Evolutionary conservation across 92 coral and sea anemone genomes (phyloP).

Genomic region (Muricea muricata): DNA sequence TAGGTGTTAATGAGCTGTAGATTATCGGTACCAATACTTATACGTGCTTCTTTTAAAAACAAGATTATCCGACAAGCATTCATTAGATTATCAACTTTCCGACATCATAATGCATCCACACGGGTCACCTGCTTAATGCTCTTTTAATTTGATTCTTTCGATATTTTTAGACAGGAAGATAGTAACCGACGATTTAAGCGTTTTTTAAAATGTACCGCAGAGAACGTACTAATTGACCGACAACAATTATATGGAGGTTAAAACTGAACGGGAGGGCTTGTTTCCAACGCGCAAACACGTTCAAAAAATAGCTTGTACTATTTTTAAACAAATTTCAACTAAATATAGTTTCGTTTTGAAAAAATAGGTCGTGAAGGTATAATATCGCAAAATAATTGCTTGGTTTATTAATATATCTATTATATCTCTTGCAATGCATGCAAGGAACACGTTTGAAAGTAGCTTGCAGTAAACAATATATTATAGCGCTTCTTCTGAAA

Average conservation of each 20-base stretch:
- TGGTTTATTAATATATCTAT: no score
- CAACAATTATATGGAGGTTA: slow-evolving; percentile 20
- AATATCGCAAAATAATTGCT: no score
- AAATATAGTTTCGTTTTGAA: no score
- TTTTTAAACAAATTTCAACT: not conserved
- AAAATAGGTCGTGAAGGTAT: no score
- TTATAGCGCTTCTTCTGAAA: no score
- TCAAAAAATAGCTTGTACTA: not conserved
- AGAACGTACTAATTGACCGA: slow-evolving; percentile 4
- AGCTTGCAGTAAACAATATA: no score
- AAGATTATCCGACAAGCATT: slow-evolving; percentile 26
- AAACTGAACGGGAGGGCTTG: slow-evolving; percentile 24
- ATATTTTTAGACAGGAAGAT: slow-evolving; percentile 25
- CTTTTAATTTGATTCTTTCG: slow-evolving; percentile 4
- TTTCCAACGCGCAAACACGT: not conserved
- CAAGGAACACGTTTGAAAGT: no score
- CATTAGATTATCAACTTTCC: not conserved
- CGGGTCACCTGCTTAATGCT: slow-evolving; percentile 13
- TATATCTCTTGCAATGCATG: no score
- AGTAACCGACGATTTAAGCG: not conserved
- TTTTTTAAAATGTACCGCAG: not conserved
- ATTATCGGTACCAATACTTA: not conserved
- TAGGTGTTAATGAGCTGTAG: not conserved
- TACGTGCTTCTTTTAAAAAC: slow-evolving; percentile 14
- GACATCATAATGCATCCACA: not conserved